phyloP scores from a whole-genome alignment of 1,140 invertebrate species.

The Cyphomyrmex costatus region DNA sequence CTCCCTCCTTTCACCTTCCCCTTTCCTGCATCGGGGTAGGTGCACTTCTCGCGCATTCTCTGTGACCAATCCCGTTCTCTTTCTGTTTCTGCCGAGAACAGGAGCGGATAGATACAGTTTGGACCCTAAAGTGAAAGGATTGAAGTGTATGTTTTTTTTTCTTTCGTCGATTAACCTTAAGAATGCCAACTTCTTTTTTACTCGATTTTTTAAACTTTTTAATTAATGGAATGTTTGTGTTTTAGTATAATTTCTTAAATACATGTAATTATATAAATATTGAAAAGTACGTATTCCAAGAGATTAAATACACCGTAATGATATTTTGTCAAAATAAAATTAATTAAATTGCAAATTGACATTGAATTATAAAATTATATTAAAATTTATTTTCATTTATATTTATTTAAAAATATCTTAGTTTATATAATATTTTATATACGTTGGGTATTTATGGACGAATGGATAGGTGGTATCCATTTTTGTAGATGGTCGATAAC shows the following conservation, averaged over 20 bases:
- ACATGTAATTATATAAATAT: slow-evolving; percentile 1
- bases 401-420: neutral
- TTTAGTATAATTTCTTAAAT: slow-evolving; percentile 8
- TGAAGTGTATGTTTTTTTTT: neutral
- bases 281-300: neutral
- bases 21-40: slow-evolving; percentile 26
- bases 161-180: neutral
- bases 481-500: slow-evolving; percentile 44
- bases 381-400: neutral
- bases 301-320: neutral
- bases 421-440: neutral
- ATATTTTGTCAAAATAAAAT: neutral
- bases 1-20: slow-evolving; percentile 40
- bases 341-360: neutral
- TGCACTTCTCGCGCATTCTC: slow-evolving; percentile 62
- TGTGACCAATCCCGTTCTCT: slow-evolving; percentile 39
- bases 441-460: neutral
- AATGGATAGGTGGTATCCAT: slow-evolving; percentile 17
- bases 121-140: neutral
- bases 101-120: slow-evolving; percentile 25
- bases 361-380: neutral
- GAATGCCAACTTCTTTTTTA: neutral
- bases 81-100: slow-evolving; percentile 15
- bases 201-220: neutral
- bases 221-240: neutral